Evolutionary conservation across 2,113 vertebrate genomes (phyloP), one percentile per base, ranked within the genome.

Genomic region (Rutilus rutilus): DNA sequence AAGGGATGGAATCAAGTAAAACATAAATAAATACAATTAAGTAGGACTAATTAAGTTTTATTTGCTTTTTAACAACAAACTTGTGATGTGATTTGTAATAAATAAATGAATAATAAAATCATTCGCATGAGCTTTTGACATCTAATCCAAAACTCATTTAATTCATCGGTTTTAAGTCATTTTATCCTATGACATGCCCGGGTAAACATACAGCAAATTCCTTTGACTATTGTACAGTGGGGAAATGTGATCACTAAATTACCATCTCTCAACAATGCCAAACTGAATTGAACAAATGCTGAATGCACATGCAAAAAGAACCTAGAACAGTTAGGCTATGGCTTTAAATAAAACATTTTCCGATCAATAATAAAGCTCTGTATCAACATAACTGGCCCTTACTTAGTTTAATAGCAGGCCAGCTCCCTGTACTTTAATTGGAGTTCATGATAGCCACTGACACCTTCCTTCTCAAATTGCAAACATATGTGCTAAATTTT

Each of bases 331-430:
- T 27, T 25, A n/a, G n/a, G n/a, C n/a, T n/a, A 79, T 25, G 77
- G 21, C 10, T 17, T 60, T 78, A 33, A 11, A 78, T 78, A 17
- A 59, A 78, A 78, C 52, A 36, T 57, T 74, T 74, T 74, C 12
- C 39, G 7, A 74, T 45, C 2, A 8, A 47, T 47, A 74, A 71
- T 71, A 71, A 42, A 42, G 21, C 19, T 42, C 19, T 71, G 6
- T 10, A 76, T 21, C 65, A 42, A 74, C 50, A 36, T 11, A 23
- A 57, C 27, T 54, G 27, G 17, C 2, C 17, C 17, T 57, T 59
- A 78, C 57, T 78, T 78, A 78, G 14, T 19, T n/a, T 11, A 67
- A 33, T 77, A 50, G 33, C 8, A 11, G 5, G 33, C 57, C 11
- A 78, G 54, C 21, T 15, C 30, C 11, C 6, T 42, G 54, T 78